phyloP scores from a whole-genome alignment of 2,888 invertebrate genomes.

The Ypsolopha sequella region DNA sequence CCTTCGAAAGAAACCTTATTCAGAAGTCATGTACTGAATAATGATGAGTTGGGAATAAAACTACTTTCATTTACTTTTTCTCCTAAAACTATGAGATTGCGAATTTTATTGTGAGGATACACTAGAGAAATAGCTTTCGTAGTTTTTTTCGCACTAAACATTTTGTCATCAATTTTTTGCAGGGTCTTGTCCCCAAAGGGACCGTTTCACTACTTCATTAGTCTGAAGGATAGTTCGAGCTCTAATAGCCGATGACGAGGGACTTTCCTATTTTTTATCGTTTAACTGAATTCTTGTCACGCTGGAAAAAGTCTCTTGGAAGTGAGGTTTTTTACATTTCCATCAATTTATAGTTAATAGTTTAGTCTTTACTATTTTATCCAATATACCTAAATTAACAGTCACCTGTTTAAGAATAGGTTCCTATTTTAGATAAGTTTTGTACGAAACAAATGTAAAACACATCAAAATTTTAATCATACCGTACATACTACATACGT shows the following conservation, averaged over 20 bases:
- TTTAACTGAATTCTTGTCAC: background rate
- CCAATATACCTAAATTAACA: no score
- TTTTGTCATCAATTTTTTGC: slow-evolving; percentile 1
- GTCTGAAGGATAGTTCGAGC: background rate
- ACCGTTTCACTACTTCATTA: background rate
- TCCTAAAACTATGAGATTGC: no score
- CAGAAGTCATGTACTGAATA: no score
- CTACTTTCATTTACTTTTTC: no score
- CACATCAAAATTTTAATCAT: background rate
- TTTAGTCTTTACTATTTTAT: no score
- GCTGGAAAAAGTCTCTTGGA: background rate
- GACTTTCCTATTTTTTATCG: background rate
- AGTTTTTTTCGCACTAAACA: background rate
- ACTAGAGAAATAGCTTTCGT: no score
- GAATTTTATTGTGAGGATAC: no score
- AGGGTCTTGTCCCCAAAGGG: background rate
- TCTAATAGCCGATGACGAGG: background rate
- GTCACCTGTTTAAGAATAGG: no score
- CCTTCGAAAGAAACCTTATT: no score
- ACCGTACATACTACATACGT: background rate
- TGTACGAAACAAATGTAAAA: background rate
- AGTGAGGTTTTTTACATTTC: background rate
- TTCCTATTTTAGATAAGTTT: no score
- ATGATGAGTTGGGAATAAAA: no score
- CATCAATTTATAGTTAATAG: no score